Evolutionary conservation across 2,797 vertebrate species (phyloP).

Genomic region (Cirrhinus molitorella): DNA sequence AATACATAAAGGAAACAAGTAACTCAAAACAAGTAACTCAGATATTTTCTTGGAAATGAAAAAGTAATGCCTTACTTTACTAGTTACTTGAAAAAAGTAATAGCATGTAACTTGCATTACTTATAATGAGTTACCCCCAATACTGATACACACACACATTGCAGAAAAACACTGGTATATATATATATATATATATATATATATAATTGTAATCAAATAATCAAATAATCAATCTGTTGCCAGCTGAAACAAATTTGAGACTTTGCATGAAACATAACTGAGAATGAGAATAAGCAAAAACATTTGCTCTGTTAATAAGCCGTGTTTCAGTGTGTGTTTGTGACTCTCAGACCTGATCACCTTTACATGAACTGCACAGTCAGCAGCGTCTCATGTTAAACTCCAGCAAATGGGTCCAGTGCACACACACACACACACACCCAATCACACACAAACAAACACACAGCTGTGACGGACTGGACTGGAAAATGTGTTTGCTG

Average conservation of each 20-base stretch:
- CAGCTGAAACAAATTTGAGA: background rate
- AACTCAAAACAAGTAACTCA: too few relatives aligned
- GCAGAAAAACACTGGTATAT: too few relatives aligned
- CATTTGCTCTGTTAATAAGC: background rate
- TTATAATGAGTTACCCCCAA: too few relatives aligned
- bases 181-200: too few relatives aligned
- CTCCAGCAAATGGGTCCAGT: background rate
- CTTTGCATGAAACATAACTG: background rate
- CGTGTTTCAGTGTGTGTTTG: background rate
- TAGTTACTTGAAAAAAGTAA: too few relatives aligned
- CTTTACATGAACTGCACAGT: constrained; percentile 43
- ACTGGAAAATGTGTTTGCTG: constrained; percentile 59
- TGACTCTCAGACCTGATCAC: constrained; percentile 26
- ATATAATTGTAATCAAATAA: too few relatives aligned
- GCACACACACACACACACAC: constrained; percentile 17
- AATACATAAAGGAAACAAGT: too few relatives aligned
- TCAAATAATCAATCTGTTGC: too few relatives aligned
- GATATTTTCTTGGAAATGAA: too few relatives aligned
- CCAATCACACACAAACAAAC: constrained; percentile 59
- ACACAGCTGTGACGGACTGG: constrained; percentile 17
- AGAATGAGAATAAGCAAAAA: background rate
- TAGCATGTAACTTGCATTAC: too few relatives aligned
- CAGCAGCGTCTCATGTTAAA: constrained; percentile 44
- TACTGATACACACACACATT: too few relatives aligned
- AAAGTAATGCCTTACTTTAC: too few relatives aligned